These are phyloP conservation scores for Pseudachorutes palmiensis DNA, from an alignment of 1,140 invertebrate species.

Conservation along the genomic window DNA sequence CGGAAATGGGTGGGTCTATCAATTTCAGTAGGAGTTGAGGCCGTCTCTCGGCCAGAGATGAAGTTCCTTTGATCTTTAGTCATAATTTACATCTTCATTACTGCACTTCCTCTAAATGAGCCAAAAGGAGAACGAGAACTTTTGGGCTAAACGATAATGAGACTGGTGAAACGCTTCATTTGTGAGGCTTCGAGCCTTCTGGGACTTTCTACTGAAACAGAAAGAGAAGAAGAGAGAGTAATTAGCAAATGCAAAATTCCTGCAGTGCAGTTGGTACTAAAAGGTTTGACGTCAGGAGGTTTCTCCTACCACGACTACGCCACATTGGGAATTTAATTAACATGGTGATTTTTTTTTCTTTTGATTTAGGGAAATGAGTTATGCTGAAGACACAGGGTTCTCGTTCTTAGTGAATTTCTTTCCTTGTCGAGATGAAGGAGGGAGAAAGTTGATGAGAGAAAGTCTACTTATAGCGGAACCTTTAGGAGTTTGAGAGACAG, in stretches of 20 bases:
- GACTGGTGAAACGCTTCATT: not conserved
- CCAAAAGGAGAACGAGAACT: not conserved
- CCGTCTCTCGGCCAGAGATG: not conserved
- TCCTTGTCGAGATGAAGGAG: not conserved
- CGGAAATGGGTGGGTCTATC: not conserved
- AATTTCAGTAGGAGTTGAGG: too few relatives aligned
- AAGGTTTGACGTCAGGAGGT: not conserved
- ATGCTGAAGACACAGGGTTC: too few relatives aligned
- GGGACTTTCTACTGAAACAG: not conserved
- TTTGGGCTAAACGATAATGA: not conserved
- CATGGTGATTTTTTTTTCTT: not conserved
- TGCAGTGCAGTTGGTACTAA: not conserved
- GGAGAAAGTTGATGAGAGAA: not conserved
- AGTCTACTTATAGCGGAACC: too few relatives aligned
- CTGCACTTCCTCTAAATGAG: not conserved
- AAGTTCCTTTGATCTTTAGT: not conserved
- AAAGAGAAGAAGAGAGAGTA: not conserved
- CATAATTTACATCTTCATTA: slow-evolving; percentile 2
- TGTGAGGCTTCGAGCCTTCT: not conserved
- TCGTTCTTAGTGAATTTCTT: too few relatives aligned
- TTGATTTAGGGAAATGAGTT: not conserved
- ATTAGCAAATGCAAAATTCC: slow-evolving; percentile 1
- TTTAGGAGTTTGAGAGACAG: not conserved
- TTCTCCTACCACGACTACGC: too few relatives aligned
- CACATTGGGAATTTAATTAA: not conserved